Evolutionary conservation across 2,113 vertebrate species (phyloP), one percentile per base, ranked within the genome.

Genomic region (Psephotus haematonotus): DNA sequence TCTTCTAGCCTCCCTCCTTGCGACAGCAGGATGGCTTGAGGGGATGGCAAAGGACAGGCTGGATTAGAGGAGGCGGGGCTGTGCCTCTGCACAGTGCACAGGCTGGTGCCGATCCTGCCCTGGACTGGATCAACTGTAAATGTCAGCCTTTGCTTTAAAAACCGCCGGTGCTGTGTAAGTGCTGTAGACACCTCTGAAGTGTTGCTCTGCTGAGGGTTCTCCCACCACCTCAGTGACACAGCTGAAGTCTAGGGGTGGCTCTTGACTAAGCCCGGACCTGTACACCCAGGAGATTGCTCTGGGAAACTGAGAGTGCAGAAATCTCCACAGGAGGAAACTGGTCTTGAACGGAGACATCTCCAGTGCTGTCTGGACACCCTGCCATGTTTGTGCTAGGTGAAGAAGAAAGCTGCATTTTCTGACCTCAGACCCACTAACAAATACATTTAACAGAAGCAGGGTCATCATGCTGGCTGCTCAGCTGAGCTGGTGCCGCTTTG

Each of bases 221-320:
- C 33, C 15, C 57, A 27, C 6, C 57, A 87, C 2, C 24, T 29
- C 31, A 22, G 10, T 10, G 12, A 63, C 25, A 39, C n/a, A 47
- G 60, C 11, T 84, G 69, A 55, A 68, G 25, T 22, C 29, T 46
- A 14, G 33, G 33, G 60, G 6, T 22, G 33, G 20, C 10, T 88
- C 43, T 0, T 47, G 72, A 7, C 23, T 4, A 20, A 18, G 15
- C 10, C 29, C 4, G 10, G 55, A 29, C 28, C 50, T 53, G 24
- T 4, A 7, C 0, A 0, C 5, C 25, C 16, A 15, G 81, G 18
- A 41, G 52, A 37, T 28, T 39, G 44, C 35, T 60, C 35, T 20
- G 22, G 19, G 69, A 14, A 65, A 28, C 2, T 1, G 3, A 23
- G 39, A 50, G 17, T 10, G 27, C 2, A 18, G 13, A 2, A 17